These are phyloP conservation scores for Theristicus caerulescens DNA, from an alignment of 2,113 vertebrate genomes.

Conservation along the genomic window DNA sequence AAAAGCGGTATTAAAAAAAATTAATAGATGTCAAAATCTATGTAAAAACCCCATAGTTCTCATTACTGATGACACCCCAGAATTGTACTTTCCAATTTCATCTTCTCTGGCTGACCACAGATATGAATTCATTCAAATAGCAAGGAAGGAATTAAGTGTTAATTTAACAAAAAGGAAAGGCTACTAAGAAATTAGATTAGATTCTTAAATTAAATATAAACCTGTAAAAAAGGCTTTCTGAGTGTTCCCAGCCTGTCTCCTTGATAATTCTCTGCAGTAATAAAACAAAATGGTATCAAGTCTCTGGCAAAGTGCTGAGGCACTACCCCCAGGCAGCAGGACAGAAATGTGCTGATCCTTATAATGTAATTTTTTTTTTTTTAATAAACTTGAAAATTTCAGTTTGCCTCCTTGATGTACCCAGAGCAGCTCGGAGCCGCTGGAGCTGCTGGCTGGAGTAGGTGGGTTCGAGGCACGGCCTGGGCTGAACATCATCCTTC, in stretches of 20 bases:
- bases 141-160: not conserved
- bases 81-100: not conserved
- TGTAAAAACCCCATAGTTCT: not conserved
- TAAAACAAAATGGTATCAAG: not conserved
- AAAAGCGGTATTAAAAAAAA: not conserved
- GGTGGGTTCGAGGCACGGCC: not conserved
- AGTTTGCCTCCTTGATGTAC: not conserved
- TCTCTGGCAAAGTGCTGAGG: not conserved
- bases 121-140: not conserved
- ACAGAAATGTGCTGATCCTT: not conserved
- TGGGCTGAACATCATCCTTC: not conserved
- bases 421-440: not conserved
- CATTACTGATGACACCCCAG: not conserved
- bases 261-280: not conserved
- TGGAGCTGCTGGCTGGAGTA: not conserved
- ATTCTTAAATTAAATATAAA: conserved; percentile 33
- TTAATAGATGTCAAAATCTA: not conserved
- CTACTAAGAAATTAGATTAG: conserved; percentile 22
- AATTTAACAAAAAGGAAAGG: conserved; percentile 19
- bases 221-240: not conserved
- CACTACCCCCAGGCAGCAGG: not conserved
- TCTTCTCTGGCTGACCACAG: not conserved
- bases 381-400: not conserved
- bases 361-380: not conserved
- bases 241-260: not conserved